Base-by-base conservation (phyloP, 1,140 invertebrate genomes). In the Tetranychus cinnabarinus region DNA sequence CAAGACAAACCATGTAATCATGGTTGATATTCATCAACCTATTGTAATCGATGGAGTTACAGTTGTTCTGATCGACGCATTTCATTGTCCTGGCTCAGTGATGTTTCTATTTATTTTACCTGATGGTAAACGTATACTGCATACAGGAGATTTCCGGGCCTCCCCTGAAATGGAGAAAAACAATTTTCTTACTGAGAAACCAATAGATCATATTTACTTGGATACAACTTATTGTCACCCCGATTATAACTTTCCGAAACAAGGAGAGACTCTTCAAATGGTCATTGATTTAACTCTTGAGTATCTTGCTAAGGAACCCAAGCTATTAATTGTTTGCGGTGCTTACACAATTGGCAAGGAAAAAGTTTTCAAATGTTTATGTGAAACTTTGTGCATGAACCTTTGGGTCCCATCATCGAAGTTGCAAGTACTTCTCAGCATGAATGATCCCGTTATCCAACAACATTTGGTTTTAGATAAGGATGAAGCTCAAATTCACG, bases 161-260 rank as follows among this genome's bases (percentile, higher is more conserved):
- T 73, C 74, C 62, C 72, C 74, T 12, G 66, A 70, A 10, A 85
- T 86, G 82, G 79, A 84, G 66, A 72, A 74, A 0, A 76, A 79
- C 66, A 77, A 77, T 1, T 70, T 75, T n/a, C 75, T 82, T 56
- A 78, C 74, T 74, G 76, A 78, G 62, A 72, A 73, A 58, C 67
- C 76, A 46, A 77, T 84, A 42, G 73, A 82, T 67, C 75, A 77
- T 35, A 70, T 85, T 3, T 85, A 82, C 67, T 70, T 86, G 47
- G 84, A 86, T 68, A 85, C 83, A 2, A 86, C 83, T 75, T 86
- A 82, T 65, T 82, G 81, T 70, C 76, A 81, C 68, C 78, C 80
- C 2, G 70, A 74, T 3, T 81, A 82, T 67, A 73, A 76, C 60
- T 83, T 83, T 67, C 80, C 80, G 23, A 70, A 73, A 0, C 82